Percentiles rank a stretch among this genome's conserved stretches.
Conservation (phyloP, 1,140 invertebrate genomes). For the Carcinoscorpius rotundicauda region DNA sequence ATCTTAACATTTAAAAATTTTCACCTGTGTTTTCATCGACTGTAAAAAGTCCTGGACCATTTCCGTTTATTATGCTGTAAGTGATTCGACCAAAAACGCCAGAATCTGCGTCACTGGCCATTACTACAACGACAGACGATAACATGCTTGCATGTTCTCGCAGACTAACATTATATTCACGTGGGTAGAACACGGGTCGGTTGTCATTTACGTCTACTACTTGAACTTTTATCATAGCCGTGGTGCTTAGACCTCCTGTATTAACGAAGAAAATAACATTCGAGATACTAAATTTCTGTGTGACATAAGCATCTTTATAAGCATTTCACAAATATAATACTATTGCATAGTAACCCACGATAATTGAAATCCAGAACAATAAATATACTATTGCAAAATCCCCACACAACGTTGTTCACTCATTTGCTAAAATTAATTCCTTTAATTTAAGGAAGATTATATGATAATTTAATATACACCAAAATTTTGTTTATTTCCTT, state of each 20-base stretch:
- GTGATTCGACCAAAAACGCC: conserved; percentile 56
- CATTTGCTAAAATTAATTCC: conserved; percentile 21
- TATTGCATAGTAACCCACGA: too few relatives aligned
- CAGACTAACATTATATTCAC: conserved; percentile 74
- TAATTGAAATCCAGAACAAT: too few relatives aligned
- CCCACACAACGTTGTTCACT: too few relatives aligned
- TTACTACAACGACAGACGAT: conserved; percentile 49
- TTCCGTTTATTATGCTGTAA: conserved; percentile 67
- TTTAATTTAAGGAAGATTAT: too few relatives aligned
- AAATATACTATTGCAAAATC: too few relatives aligned
- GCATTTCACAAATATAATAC: too few relatives aligned
- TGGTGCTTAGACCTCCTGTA: conserved; percentile 79
- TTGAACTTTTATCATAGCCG: conserved; percentile 80
- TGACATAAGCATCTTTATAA: too few relatives aligned
- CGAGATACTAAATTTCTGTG: too few relatives aligned
- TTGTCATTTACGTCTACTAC: conserved; percentile 91
- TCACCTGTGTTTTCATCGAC: conserved; percentile 65
- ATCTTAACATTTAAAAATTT: too few relatives aligned
- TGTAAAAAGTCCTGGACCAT: conserved; percentile 66
- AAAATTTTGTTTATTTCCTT: too few relatives aligned
- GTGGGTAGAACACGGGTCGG: conserved; percentile 69
- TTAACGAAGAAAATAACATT: conserved; percentile 24
- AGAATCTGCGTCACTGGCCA: conserved; percentile 73
- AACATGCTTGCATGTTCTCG: conserved; percentile 41
- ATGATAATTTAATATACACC: too few relatives aligned